A percentile compares a stretch with the other conserved stretches of the same genome.
phyloP scores from a whole-genome alignment of 2,113 vertebrate species.

The Pterocles gutturalis region DNA sequence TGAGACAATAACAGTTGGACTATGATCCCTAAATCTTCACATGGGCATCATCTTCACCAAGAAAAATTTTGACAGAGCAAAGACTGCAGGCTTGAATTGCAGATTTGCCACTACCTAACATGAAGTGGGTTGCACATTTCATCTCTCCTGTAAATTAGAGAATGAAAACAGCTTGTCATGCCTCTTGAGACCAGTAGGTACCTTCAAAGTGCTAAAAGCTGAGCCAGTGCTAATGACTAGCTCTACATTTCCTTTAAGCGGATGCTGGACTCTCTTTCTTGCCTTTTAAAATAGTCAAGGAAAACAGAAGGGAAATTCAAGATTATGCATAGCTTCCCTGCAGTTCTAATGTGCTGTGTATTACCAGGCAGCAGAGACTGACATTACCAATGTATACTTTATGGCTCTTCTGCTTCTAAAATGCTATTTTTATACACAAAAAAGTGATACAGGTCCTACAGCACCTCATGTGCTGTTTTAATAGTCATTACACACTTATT shows the following conservation, averaged over 20 bases:
- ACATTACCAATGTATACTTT: background rate
- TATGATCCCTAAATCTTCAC: accelerated
- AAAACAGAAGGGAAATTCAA: background rate
- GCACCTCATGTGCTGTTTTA: slow-evolving; percentile 16
- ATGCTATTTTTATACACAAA: background rate
- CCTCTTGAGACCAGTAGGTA: slow-evolving; percentile 6
- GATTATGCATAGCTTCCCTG: background rate
- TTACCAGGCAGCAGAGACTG: background rate
- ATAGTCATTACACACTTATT: background rate
- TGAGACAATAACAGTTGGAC: background rate
- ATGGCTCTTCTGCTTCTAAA: background rate
- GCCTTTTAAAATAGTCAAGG: background rate
- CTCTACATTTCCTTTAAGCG: background rate
- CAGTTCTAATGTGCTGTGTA: background rate
- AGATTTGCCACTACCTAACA: background rate
- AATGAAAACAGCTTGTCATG: background rate
- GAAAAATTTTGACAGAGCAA: background rate
- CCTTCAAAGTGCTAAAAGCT: slow-evolving; percentile 61
- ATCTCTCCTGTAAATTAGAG: background rate
- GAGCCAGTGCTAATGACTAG: slow-evolving; percentile 9
- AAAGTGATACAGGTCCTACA: background rate
- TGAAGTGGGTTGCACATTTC: background rate
- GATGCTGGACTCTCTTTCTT: background rate
- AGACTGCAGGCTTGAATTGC: background rate
- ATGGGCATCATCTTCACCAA: background rate